Conservation (phyloP, 2,888 invertebrate species). For the Mantis religiosa region DNA sequence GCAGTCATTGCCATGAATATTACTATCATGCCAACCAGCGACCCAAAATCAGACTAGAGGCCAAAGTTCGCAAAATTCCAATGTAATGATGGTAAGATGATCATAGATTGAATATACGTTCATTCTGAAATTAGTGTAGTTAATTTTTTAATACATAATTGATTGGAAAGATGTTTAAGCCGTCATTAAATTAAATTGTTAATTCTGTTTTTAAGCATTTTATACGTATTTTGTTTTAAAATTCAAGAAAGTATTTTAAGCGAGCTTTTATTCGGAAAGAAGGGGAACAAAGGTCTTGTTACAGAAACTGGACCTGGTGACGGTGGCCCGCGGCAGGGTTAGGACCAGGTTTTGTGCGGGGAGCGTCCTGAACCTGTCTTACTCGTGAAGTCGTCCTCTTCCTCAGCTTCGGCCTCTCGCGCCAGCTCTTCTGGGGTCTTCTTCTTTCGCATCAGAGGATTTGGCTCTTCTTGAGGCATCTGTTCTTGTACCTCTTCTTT, state of each 20-base stretch:
- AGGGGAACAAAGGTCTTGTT: background rate
- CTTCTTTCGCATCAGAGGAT: conserved; percentile 96
- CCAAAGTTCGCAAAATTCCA: too few species aligned
- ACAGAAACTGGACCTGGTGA: background rate
- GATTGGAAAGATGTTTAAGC: too few species aligned
- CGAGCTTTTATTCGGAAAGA: background rate
- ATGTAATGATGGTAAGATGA: too few species aligned
- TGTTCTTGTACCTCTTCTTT: conserved; percentile 87
- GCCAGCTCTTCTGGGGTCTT: conserved; percentile 98
- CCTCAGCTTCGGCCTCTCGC: conserved; percentile 91
- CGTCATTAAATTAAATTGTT: too few species aligned
- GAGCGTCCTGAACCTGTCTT: conserved; percentile 43
- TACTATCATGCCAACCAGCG: too few species aligned
- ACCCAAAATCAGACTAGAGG: too few species aligned
- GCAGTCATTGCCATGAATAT: too few species aligned
- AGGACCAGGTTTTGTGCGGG: conserved; percentile 15
- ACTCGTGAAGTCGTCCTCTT: conserved; percentile 96
- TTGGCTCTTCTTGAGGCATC: conserved; percentile 80
- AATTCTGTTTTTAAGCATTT: background rate
- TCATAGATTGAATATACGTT: too few species aligned
- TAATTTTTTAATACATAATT: too few species aligned
- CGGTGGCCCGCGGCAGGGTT: background rate
- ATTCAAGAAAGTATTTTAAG: background rate
- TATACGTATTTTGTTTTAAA: background rate
- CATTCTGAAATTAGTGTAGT: too few species aligned